These are phyloP conservation scores for Ichneumoninae sp. DNA, from an alignment of 2,888 invertebrate species.

Conservation along the genomic window DNA sequence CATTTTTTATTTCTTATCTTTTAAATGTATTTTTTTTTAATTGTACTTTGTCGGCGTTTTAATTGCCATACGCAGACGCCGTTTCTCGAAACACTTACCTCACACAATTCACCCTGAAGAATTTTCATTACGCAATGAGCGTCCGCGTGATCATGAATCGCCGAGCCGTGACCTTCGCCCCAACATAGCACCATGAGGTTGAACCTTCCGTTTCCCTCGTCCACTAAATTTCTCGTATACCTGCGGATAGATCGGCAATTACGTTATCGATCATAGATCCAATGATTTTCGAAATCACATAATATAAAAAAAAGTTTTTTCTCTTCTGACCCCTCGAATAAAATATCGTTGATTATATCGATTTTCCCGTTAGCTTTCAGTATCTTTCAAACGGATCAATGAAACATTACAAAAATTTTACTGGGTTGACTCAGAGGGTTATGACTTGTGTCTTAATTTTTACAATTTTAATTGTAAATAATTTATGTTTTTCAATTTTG, in stretches of 20 bases:
- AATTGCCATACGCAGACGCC: neutral
- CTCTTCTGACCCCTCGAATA: neutral
- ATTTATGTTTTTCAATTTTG: neutral
- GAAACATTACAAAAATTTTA: neutral
- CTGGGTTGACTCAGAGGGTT: neutral
- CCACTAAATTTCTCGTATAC: slow-evolving; percentile 98
- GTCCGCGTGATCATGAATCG: slow-evolving; percentile 98
- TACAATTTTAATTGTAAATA: no score
- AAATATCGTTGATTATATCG: neutral
- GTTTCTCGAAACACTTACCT: slow-evolving; percentile 86
- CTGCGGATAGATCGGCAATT: slow-evolving; percentile 84
- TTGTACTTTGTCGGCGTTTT: neutral
- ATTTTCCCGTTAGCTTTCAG: neutral
- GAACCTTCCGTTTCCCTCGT: slow-evolving; percentile 98
- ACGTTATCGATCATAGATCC: slow-evolving; percentile 66
- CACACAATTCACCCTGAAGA: slow-evolving; percentile 92
- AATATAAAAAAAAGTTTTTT: slow-evolving; percentile 11
- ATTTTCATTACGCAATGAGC: slow-evolving; percentile 99
- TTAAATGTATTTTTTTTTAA: neutral
- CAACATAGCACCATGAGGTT: slow-evolving; percentile 99
- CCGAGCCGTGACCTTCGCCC: slow-evolving; percentile 97
- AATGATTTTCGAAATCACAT: neutral
- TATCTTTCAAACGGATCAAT: neutral
- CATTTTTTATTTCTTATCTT: slow-evolving; percentile 13
- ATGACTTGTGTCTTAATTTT: no score